These are phyloP conservation scores for Triops cancriformis DNA, from an alignment of 1,140 invertebrate genomes.

Conservation along the genomic window DNA sequence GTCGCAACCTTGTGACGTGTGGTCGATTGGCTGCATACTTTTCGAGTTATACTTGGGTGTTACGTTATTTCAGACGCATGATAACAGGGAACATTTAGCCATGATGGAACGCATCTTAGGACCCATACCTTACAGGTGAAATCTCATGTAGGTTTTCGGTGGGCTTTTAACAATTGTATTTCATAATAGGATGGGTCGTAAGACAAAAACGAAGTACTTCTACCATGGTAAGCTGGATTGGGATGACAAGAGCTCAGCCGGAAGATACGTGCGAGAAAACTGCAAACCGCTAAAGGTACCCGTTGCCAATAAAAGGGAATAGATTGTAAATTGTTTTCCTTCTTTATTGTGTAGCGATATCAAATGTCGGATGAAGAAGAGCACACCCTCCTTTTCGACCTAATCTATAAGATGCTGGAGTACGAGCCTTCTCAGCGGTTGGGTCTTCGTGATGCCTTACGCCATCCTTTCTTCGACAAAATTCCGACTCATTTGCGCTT, in stretches of 20 bases:
- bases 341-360: slow-evolving; percentile 62
- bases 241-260: slow-evolving; percentile 88
- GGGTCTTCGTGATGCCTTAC: slow-evolving; percentile 74
- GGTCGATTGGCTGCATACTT: slow-evolving; percentile 98
- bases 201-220: slow-evolving; percentile 96
- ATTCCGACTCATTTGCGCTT: slow-evolving; percentile 64
- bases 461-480: slow-evolving; percentile 88
- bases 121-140: slow-evolving; percentile 75
- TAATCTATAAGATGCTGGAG: slow-evolving; percentile 91
- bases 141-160: neutral
- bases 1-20: slow-evolving; percentile 98
- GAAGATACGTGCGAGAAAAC: slow-evolving; percentile 94
- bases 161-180: neutral
- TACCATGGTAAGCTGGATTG: slow-evolving; percentile 89
- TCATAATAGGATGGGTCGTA: slow-evolving; percentile 71
- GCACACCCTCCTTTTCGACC: slow-evolving; percentile 84
- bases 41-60: slow-evolving; percentile 98
- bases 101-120: slow-evolving; percentile 99
- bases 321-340: neutral
- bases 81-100: slow-evolving; percentile 97
- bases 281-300: slow-evolving; percentile 89
- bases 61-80: slow-evolving; percentile 98
- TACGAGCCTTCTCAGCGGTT: slow-evolving; percentile 89
- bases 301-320: slow-evolving; percentile 31
- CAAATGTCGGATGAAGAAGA: slow-evolving; percentile 79